Evolutionary conservation across 2,113 vertebrate genomes (phyloP), one percentile per base, ranked within the genome.

Genomic region (Triplophysa siluroides): DNA sequence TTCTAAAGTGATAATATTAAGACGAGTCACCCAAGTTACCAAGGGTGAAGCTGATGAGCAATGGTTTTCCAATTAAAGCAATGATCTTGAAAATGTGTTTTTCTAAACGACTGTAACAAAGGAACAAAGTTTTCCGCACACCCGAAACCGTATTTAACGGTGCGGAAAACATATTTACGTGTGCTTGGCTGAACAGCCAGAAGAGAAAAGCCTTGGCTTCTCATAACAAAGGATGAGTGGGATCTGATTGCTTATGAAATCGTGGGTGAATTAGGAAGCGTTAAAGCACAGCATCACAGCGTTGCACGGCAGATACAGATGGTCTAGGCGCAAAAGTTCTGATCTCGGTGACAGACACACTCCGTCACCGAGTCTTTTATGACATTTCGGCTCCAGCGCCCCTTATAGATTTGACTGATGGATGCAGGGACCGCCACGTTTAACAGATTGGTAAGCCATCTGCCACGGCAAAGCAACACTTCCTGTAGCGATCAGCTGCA

Each of bases 361-460:
- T 78, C 64, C 33, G 58, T 74, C 60, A 84, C 54, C 38, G 66
- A 64, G 65, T 79, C 67, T 80, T 77, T 83, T 80, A 79, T 78
- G 81, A 72, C 73, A 76, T 83, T 64, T 83, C 71, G 47, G 76
- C 76, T 65, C 78, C 74, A 41, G 43, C 69, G 16, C 73, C 63
- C 52, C 21, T 83, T 24, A 4, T 24, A 80, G 67, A 58, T 69
- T 86, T 86, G 82, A 86, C 62, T 76, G 84, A 83, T 79, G 77
- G 76, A 79, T 70, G 61, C 63, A 69, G 56, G 23, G 24, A 73
- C 54, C 38, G 50, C 71, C 52, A 33, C 62, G 58, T 68, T 82
- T 62, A 78, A 80, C 84, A 85, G 84, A 78, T 21, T 56, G 80
- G 23, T 67, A 58, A 82, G 64, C 81, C 82, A 87, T 87, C 81